Base-by-base conservation (phyloP, 2,888 invertebrate species). In the Tetanocera ferruginea region DNA sequence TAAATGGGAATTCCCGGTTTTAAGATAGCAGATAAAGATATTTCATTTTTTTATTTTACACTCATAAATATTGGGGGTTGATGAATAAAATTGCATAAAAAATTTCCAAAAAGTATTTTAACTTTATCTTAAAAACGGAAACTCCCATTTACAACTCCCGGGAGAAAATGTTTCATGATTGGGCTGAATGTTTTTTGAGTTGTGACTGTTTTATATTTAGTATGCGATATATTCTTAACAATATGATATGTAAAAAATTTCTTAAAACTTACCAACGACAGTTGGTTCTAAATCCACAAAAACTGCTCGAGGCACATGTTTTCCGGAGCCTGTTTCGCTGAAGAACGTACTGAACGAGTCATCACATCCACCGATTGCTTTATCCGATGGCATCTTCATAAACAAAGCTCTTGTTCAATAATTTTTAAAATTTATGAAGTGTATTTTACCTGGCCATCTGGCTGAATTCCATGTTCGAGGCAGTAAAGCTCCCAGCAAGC, bases 261-360 rank as follows among this genome's bases (percentile, higher is more conserved):
- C 55, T 62, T 5, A 52, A 11, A 55, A 86, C 92, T 91, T 87
- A 94, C 96, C 95, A 76, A 98, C 96, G 52, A 97, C 97, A 82
- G 97, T 97, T 77, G 97, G 97, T 88, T 98, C 97, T 84, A 97
- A 91, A 87, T 98, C 97, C 8, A 98, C 95, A 86, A 97, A 96
- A 55, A 97, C 95, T 0, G 95, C 96, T 75, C 97, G 91, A 0
- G 97, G 97, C 34, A 97, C 97, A 86, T 97, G 96, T 88, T 97
- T 95, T 31, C 94, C 95, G 0, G 94, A 84, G 28, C 88, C 87
- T 17, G 94, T 94, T 86, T 95, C 94, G 81, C 94, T 94, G 90
- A 95, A 95, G 90, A 95, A 95, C 11, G 94, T 94, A 89, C 94
- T 94, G 89, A 94, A 95, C 76, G 94, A 94, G 89, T 95, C 94